Conservation (phyloP, 2,888 invertebrate genomes). For the Hymenopus coronatus region DNA sequence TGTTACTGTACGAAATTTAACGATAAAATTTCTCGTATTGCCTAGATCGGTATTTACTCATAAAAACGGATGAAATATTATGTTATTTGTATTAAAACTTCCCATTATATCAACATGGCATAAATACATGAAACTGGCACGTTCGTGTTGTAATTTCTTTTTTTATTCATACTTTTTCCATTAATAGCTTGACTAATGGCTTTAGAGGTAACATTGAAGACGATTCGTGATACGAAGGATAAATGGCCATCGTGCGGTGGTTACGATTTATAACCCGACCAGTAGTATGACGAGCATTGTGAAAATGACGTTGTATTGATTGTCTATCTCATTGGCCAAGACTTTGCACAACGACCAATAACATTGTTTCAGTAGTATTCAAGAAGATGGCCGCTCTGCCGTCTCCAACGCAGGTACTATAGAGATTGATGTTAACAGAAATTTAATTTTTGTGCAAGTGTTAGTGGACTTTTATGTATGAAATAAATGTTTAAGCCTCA, state of each 20-base stretch:
- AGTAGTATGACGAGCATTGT: not conserved
- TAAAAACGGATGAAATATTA: not conserved
- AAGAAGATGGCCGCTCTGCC: conserved; percentile 80
- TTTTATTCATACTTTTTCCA: not conserved
- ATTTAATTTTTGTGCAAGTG: not conserved
- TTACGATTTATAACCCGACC: not conserved
- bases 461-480: not conserved
- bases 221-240: not conserved
- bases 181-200: not conserved
- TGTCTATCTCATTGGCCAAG: conserved; percentile 32
- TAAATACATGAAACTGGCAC: not conserved
- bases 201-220: not conserved
- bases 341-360: conserved; percentile 30
- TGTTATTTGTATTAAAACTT: not conserved
- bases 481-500: not conserved
- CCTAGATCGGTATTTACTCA: too few species aligned
- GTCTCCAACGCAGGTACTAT: conserved; percentile 77
- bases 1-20: not conserved
- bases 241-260: not conserved
- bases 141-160: too few species aligned
- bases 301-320: conserved; percentile 37
- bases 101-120: not conserved
- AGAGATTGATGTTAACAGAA: conserved; percentile 1
- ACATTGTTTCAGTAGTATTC: conserved; percentile 21
- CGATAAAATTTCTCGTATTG: not conserved